These are phyloP conservation scores for Nudaria mundana DNA, from an alignment of 2,888 invertebrate species.

Conservation along the genomic window DNA sequence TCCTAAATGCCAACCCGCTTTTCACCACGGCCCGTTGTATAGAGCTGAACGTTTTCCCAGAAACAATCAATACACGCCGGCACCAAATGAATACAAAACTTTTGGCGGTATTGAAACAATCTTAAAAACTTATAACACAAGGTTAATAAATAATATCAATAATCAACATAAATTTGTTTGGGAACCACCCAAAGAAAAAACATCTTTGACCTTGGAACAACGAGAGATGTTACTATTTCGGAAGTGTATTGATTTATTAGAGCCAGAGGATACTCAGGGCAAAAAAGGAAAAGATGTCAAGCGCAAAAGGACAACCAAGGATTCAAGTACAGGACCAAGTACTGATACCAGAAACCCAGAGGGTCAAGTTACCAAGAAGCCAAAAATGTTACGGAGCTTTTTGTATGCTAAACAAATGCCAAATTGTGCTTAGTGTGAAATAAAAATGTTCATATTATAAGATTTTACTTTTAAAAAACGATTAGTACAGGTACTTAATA, in stretches of 20 bases:
- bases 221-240: constrained; percentile 42
- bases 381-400: constrained; percentile 42
- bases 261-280: constrained; percentile 24
- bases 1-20: constrained; percentile 49
- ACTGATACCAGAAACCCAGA: constrained; percentile 4
- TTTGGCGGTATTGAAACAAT: constrained; percentile 53
- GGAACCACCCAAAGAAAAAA: constrained; percentile 33
- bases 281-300: not conserved
- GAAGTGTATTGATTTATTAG: constrained; percentile 50
- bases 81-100: constrained; percentile 56
- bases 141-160: constrained; percentile 47
- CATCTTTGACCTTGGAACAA: constrained; percentile 39
- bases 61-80: constrained; percentile 34
- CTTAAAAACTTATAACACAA: constrained; percentile 55
- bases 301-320: not conserved
- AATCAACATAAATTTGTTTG: constrained; percentile 45
- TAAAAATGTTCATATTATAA: too few relatives aligned
- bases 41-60: constrained; percentile 48
- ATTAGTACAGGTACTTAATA: too few relatives aligned
- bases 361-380: constrained; percentile 1
- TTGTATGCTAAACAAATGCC: constrained; percentile 26
- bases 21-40: constrained; percentile 50
- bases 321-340: constrained; percentile 6
- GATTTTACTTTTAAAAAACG: too few relatives aligned
- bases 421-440: constrained; percentile 14